Conservation (phyloP, 64 coral and sea anemone genomes). For the Montipora cactus region DNA sequence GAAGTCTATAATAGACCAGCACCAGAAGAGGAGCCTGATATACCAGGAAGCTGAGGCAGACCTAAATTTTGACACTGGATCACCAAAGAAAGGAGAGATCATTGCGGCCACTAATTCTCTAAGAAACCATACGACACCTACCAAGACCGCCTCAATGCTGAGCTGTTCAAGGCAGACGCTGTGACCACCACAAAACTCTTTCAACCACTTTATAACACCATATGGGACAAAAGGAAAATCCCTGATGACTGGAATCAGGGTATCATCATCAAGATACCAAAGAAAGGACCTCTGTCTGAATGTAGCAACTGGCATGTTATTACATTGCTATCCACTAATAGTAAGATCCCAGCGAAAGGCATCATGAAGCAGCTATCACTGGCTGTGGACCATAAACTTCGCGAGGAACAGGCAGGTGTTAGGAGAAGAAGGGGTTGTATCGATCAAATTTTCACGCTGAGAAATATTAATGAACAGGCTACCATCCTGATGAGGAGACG, state of each 20-base stretch:
- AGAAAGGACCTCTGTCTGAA: constrained; percentile 11
- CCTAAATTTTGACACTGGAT: constrained; percentile 1
- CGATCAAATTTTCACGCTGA: constrained; percentile 24
- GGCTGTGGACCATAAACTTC: constrained; percentile 14
- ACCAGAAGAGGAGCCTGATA: constrained; percentile 28
- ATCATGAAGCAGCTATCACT: neutral
- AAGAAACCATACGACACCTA: constrained; percentile 2
- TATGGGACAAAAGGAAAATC: neutral
- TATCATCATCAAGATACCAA: constrained; percentile 10
- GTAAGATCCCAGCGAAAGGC: neutral
- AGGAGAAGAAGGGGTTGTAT: constrained; percentile 29
- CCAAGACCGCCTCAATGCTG: constrained; percentile 28
- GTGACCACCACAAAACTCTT: neutral
- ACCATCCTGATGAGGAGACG: neutral
- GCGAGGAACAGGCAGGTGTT: neutral
- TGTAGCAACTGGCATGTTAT: constrained; percentile 25
- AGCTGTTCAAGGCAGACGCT: constrained; percentile 30
- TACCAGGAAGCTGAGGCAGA: constrained; percentile 25
- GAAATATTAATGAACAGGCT: constrained; percentile 23
- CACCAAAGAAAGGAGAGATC: constrained; percentile 3
- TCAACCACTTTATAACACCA: neutral
- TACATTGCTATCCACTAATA: constrained; percentile 10
- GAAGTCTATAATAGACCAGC: constrained; percentile 27
- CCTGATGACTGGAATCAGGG: constrained; percentile 32
- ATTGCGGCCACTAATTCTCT: constrained; percentile 1